Base-by-base conservation (phyloP, 1,140 invertebrate species). In the Papilio polytes region DNA sequence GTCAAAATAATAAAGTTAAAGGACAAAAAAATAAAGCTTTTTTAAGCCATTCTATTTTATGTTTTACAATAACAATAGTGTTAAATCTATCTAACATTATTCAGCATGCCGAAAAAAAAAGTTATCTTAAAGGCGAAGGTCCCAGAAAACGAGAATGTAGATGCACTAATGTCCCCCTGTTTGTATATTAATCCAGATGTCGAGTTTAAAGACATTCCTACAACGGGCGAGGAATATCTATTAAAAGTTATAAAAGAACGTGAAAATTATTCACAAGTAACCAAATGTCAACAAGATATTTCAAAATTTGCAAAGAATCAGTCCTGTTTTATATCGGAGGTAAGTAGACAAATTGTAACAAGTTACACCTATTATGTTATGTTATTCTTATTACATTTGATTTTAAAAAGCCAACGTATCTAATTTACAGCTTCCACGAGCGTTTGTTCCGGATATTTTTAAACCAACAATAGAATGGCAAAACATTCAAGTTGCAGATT, bases 381-480 rank as follows among this genome's bases (percentile, higher is more conserved):
- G 3, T 48, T 48, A 48, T 13, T 48, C 46, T 15, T 48, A 15
- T 48, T 13, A 48, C 13, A 48, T 13, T 15, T 15, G 46, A 15
- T 48, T 13, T 13, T 15, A 48, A 3, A 15, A n/a, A 20, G 7
- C n/a, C 10, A 7, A 20, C 80, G 36, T 56, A 48, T 46, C 80
- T 44, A 44, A 51, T 59, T 86, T 87, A 18, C 83, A 93, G 92
- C 74, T 86, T 36, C 86, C 89, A 56, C 82, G 82, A 82, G 85
- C 86, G 51, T 85, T 86, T 82, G 91, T 87, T 22, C 89, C 91
- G 70, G 87, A 91, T 41, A 88, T 84, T 82, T 81, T 94, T 53
- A 90, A 92, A 88, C 92, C 92, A 46, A 94, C 93, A 66, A 90
- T 91, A 83, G 93, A 94, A 85, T 94, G 92, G 92, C 92, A 94